These are phyloP conservation scores for Torymus tubicola DNA, from an alignment of 2,888 invertebrate genomes.

Conservation along the genomic window DNA sequence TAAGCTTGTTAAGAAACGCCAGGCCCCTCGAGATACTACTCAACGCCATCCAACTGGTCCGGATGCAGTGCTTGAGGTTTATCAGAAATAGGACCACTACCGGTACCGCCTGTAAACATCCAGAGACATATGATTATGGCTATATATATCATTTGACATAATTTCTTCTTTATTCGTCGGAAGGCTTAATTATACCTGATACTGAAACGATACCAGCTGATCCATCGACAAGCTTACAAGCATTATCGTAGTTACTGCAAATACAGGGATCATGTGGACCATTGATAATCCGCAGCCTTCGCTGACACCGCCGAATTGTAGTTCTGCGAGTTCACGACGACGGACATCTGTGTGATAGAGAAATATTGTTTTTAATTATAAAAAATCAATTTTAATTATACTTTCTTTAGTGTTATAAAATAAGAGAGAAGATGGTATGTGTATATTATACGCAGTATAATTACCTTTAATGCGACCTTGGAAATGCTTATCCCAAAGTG, in stretches of 20 bases:
- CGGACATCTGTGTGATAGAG: slow-evolving; percentile 60
- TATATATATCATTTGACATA: too few species aligned
- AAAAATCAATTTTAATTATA: too few species aligned
- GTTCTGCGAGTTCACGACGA: slow-evolving; percentile 62
- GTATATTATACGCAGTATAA: too few species aligned
- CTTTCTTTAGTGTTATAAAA: too few species aligned
- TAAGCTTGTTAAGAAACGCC: slow-evolving; percentile 67
- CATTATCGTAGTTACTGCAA: slow-evolving; percentile 61
- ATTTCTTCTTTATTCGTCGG: too few species aligned
- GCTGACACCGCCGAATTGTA: slow-evolving; percentile 63
- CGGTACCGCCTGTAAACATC: slow-evolving; percentile 62
- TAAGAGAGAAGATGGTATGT: too few species aligned
- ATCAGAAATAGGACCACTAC: slow-evolving; percentile 63
- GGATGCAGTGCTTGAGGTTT: slow-evolving; percentile 65
- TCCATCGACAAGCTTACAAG: slow-evolving; percentile 61
- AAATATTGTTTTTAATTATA: background rate
- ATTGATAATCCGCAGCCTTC: slow-evolving; percentile 66
- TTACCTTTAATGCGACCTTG: slow-evolving; percentile 62
- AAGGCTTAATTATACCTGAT: too few species aligned
- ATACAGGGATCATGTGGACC: slow-evolving; percentile 65
- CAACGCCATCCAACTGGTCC: slow-evolving; percentile 66
- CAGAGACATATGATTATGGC: slow-evolving; percentile 6
- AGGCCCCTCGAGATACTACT: slow-evolving; percentile 66
- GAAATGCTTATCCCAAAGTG: slow-evolving; percentile 65
- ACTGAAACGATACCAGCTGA: slow-evolving; percentile 50